Evolutionary conservation across 53 echinoderm and acorn worm species (phyloP).

Genomic region (Actinopyga echinites): DNA sequence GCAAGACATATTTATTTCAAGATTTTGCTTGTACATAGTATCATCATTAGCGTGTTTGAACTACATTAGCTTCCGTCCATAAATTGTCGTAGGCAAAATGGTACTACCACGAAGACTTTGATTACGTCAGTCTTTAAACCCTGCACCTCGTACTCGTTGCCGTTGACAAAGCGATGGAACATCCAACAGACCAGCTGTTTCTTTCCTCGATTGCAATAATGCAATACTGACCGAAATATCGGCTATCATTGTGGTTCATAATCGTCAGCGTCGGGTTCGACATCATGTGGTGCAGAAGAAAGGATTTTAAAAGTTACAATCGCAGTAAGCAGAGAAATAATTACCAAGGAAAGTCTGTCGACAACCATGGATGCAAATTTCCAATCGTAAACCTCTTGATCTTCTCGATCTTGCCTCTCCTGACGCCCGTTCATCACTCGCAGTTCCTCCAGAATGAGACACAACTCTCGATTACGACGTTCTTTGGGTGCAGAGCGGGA

Average conservation of each 20-base stretch:
- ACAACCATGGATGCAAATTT: slow-evolving; percentile 92
- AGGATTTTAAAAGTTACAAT: slow-evolving; percentile 70
- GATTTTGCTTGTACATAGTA: no score
- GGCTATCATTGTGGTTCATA: not conserved
- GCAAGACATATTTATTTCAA: no score
- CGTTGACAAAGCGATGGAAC: no score
- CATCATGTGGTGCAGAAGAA: not conserved
- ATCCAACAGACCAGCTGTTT: slow-evolving; percentile 30
- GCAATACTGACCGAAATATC: no score
- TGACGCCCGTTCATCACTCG: slow-evolving; percentile 76
- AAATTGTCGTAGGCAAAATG: no score
- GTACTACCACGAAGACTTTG: no score
- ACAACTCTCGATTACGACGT: slow-evolving; percentile 33
- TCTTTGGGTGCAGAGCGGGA: slow-evolving; percentile 1
- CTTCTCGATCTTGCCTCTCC: slow-evolving; percentile 75
- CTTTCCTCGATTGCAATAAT: no score
- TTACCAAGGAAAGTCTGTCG: slow-evolving; percentile 70
- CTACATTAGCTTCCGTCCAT: no score
- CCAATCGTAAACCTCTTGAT: slow-evolving; percentile 82
- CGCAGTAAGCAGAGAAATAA: slow-evolving; percentile 71
- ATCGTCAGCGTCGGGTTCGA: not conserved
- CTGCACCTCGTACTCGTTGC: no score
- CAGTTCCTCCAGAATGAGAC: slow-evolving; percentile 72
- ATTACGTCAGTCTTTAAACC: no score
- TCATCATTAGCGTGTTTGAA: no score